These are phyloP conservation scores for Drosophila falleni DNA, from an alignment of 2,888 invertebrate species.

Conservation along the genomic window DNA sequence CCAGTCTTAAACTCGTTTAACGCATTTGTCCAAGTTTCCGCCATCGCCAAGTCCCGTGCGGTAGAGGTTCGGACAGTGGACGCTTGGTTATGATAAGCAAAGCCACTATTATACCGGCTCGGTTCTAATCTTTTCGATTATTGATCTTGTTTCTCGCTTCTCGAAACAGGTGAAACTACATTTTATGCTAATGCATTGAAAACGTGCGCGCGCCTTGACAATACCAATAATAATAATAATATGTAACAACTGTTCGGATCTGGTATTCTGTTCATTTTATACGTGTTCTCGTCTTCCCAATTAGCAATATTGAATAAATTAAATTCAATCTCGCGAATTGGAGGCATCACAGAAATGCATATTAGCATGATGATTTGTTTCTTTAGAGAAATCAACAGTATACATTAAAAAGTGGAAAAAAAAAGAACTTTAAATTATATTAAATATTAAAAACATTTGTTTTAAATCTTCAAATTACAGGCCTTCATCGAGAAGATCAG, in stretches of 20 bases:
- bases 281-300: constrained; percentile 7
- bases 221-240: constrained; percentile 38
- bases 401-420: too few relatives aligned
- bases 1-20: constrained; percentile 28
- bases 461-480: neutral
- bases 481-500: too few relatives aligned
- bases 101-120: constrained; percentile 20
- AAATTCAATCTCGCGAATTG: constrained; percentile 13
- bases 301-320: constrained; percentile 34
- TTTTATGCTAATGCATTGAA: constrained; percentile 79
- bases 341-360: constrained; percentile 16
- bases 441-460: neutral
- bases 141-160: constrained; percentile 51
- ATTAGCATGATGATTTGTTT: constrained; percentile 9
- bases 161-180: constrained; percentile 78
- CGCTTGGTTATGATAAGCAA: constrained; percentile 12
- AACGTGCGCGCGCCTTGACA: constrained; percentile 42
- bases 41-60: neutral
- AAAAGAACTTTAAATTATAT: neutral
- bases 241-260: constrained; percentile 42
- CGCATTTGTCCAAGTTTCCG: constrained; percentile 31
- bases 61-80: neutral
- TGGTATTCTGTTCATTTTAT: constrained; percentile 22
- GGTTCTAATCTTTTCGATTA: constrained; percentile 36
- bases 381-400: neutral